phyloP scores from a whole-genome alignment of 2,113 vertebrate species.

The Sitta europaea region DNA sequence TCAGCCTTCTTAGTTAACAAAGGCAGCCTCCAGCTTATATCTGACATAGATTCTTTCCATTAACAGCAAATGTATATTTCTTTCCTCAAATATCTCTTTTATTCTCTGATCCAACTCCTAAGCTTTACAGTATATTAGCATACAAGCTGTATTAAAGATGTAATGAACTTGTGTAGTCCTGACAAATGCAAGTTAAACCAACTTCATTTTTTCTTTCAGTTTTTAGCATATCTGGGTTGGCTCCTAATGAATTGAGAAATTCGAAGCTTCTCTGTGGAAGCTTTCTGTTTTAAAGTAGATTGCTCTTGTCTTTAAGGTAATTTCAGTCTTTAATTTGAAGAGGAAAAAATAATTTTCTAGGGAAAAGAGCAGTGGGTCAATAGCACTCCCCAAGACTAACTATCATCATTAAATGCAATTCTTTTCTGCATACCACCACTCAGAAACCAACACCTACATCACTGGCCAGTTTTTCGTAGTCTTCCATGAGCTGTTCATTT shows the following conservation, averaged over 20 bases:
- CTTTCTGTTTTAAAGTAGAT: not conserved
- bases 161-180: not conserved
- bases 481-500: constrained; percentile 98
- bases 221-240: not conserved
- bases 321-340: not conserved
- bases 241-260: not conserved
- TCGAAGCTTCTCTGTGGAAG: not conserved
- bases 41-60: not conserved
- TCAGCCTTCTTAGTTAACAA: not conserved
- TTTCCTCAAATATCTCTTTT: not conserved
- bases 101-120: not conserved
- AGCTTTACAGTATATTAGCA: not conserved
- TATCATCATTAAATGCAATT: not conserved
- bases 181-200: not conserved
- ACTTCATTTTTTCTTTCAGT: not conserved
- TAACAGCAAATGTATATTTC: not conserved
- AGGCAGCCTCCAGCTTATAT: not conserved
- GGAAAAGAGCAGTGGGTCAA: not conserved
- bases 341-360: not conserved
- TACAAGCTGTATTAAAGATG: not conserved
- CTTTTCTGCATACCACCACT: not conserved
- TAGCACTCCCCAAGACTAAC: not conserved
- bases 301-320: not conserved
- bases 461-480: constrained; percentile 98
- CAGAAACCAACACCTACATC: constrained; percentile 84